Conservation (phyloP, 2,113 vertebrate genomes). For the Galeopterus variegatus region DNA sequence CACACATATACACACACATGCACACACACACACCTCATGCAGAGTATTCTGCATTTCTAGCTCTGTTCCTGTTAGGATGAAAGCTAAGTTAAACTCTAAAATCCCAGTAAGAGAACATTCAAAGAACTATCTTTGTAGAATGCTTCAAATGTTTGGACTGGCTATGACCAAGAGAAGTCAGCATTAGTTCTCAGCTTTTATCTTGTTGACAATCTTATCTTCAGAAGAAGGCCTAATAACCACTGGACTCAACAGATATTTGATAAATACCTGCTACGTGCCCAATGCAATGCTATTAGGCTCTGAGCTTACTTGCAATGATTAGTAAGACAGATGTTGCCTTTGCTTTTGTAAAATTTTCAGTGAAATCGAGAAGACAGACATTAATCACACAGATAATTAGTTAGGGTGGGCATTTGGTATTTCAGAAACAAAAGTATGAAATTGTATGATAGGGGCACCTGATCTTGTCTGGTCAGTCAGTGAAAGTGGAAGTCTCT, state of each 20-base stretch:
- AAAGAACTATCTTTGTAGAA: background rate
- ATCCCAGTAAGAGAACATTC: background rate
- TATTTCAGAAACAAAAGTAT: background rate
- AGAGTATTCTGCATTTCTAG: background rate
- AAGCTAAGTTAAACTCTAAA: background rate
- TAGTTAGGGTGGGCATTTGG: background rate
- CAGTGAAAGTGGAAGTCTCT: too few species aligned
- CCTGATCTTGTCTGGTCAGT: background rate
- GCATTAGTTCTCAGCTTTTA: background rate
- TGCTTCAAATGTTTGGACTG: background rate
- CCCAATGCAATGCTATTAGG: background rate
- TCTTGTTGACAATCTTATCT: background rate
- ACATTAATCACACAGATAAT: background rate
- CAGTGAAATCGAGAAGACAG: background rate
- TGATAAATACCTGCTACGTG: background rate
- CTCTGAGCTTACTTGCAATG: background rate
- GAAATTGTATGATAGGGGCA: background rate
- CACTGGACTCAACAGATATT: background rate
- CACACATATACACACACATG: background rate
- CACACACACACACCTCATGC: background rate
- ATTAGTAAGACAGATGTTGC: background rate
- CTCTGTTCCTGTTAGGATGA: constrained; percentile 21
- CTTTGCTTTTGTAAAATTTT: constrained; percentile 32
- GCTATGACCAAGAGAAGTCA: background rate
- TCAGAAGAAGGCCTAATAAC: background rate